Base-by-base conservation (phyloP, 1,140 invertebrate species). In the Ruditapes philippinarum region DNA sequence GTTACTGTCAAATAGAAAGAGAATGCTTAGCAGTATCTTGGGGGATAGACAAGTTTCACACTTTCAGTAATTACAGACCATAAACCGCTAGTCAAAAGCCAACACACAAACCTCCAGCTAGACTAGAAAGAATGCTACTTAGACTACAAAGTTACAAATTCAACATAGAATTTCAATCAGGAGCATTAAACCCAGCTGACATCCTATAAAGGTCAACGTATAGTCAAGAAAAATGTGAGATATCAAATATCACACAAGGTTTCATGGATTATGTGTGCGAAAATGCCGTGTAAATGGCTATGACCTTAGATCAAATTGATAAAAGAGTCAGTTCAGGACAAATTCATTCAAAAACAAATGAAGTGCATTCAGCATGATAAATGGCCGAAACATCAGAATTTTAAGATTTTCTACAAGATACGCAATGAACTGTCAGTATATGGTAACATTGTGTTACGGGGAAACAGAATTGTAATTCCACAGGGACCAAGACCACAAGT, bases 21-120 rank as follows among this genome's bases (percentile, higher is more conserved):
- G 90, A 91, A 45, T 40, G 65, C 0, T 70, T 91, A 57, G 78
- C 74, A 31, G 57, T 88, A 1, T 45, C 84, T 0, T 92, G 94
- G 92, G 96, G 94, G 3, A 92, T 97, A 7, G 93, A 95, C 74
- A 96, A 95, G 91, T 97, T 97, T 92, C 94, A 96, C 36, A 89
- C 96, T 49, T 97, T 96, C 90, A 31, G 28, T 89, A 0, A 33
- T 86, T 31, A 90, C 89, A 51, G 89, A 90, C 28, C 89, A 90
- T 70, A 76, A 85, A 78, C 82, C 89, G 31, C 54, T 90, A 11
- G 14, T 78, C 28, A 68, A 17, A 70, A 65, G n/a, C 62, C 14
- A 65, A 65, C 42, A 17, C 62, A 25, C 11, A 25, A 25, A 31
- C 25, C 31, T 65, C 31, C 28, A 17, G n/a, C n/a, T n/a, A n/a